Conservation (phyloP, 1,140 invertebrate species). For the Diorhabda carinulata region DNA sequence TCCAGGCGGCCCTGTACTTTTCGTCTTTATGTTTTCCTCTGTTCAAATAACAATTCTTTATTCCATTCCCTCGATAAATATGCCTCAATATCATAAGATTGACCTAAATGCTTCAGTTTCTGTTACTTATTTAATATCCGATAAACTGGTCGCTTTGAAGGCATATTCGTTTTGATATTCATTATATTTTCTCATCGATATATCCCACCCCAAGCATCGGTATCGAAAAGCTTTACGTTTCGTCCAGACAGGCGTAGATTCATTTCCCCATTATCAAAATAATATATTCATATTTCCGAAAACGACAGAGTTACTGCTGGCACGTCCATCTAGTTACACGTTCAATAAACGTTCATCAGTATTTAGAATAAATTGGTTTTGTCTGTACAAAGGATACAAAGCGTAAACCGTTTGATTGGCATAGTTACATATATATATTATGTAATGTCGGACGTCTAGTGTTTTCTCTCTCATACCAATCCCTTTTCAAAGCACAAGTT, state of each 20-base stretch:
- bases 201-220: too few relatives aligned
- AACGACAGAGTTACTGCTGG: conserved; percentile 4
- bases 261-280: conserved; percentile 18
- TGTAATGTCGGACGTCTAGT: not conserved
- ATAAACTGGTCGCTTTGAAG: too few relatives aligned
- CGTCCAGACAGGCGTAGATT: conserved; percentile 1
- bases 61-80: too few relatives aligned
- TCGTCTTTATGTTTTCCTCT: too few relatives aligned
- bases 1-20: too few relatives aligned
- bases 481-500: not conserved
- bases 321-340: conserved; percentile 13
- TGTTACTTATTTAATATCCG: too few relatives aligned
- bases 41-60: too few relatives aligned
- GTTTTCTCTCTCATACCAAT: not conserved
- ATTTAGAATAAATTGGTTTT: conserved; percentile 20
- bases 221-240: not conserved
- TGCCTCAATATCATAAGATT: too few relatives aligned
- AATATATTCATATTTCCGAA: conserved; percentile 23
- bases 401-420: conserved; percentile 35
- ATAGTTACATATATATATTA: conserved; percentile 23
- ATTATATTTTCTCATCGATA: too few relatives aligned
- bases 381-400: conserved; percentile 24
- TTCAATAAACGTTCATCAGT: conserved; percentile 15
- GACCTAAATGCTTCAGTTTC: too few relatives aligned
- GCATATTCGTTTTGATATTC: too few relatives aligned